Conservation (phyloP, 2,113 vertebrate genomes). For the Tenrec ecaudatus region DNA sequence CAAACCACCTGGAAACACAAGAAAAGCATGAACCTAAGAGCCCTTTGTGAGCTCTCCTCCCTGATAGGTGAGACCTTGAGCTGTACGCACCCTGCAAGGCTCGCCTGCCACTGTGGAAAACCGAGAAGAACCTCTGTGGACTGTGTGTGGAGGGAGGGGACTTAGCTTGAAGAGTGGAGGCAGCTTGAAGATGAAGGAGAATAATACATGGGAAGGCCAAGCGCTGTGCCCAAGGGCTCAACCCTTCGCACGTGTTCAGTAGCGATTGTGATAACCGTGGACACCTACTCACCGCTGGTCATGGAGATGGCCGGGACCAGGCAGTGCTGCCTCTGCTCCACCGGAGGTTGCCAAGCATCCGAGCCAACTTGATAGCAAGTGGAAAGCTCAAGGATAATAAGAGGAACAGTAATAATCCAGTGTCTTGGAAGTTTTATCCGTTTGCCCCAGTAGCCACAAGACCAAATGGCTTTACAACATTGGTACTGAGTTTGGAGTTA, state of each 20-base stretch:
- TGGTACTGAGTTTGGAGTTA: background rate
- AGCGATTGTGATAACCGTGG: background rate
- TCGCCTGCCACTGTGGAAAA: background rate
- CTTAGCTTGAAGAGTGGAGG: background rate
- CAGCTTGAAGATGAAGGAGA: background rate
- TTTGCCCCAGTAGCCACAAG: background rate
- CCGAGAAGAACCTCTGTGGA: background rate
- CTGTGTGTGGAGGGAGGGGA: background rate
- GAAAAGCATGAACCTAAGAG: background rate
- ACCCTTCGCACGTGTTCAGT: accelerated
- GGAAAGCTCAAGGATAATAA: accelerated
- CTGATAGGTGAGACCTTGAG: background rate
- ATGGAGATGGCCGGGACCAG: background rate
- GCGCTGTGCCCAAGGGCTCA: accelerated
- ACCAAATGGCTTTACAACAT: background rate
- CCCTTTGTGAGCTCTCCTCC: background rate
- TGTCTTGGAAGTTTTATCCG: background rate
- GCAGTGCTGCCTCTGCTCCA: too few relatives aligned
- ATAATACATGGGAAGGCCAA: accelerated
- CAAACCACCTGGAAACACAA: background rate
- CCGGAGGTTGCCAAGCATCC: background rate
- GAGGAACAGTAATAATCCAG: background rate
- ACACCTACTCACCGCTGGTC: background rate
- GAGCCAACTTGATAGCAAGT: background rate
- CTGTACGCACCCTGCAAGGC: background rate